Evolutionary conservation across 2,888 invertebrate genomes (phyloP).

Genomic region (Euplexia lucipara): DNA sequence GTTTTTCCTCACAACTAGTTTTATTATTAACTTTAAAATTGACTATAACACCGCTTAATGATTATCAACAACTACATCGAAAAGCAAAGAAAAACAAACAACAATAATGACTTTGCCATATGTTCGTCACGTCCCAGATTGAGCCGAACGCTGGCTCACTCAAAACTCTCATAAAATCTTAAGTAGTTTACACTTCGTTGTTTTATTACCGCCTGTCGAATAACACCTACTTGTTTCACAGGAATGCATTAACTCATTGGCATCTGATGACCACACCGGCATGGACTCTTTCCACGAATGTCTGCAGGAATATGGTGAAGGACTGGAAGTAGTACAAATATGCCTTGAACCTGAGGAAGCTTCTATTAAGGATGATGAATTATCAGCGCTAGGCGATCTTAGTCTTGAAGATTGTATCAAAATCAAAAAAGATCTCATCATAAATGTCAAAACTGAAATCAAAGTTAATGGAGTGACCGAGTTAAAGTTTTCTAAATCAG

Average conservation of each 20-base stretch:
- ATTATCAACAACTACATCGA: conserved; percentile 23
- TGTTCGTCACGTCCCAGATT: conserved; percentile 33
- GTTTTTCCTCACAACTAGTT: background rate
- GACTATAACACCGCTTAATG: conserved; percentile 13
- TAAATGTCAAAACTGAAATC: conserved; percentile 67
- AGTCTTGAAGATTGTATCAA: conserved; percentile 85
- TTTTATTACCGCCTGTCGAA: conserved; percentile 43
- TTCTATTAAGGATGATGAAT: conserved; percentile 89
- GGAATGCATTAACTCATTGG: conserved; percentile 90
- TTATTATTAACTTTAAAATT: conserved; percentile 4
- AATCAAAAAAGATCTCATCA: conserved; percentile 67
- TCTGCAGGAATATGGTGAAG: conserved; percentile 92
- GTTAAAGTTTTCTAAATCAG: conserved; percentile 83
- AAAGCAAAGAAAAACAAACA: conserved; percentile 35
- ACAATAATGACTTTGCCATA: conserved; percentile 21
- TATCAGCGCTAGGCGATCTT: conserved; percentile 85
- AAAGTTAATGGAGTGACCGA: conserved; percentile 80
- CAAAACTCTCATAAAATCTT: conserved; percentile 41
- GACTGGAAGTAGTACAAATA: conserved; percentile 92
- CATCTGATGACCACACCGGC: conserved; percentile 92
- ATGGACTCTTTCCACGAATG: conserved; percentile 93
- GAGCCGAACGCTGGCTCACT: conserved; percentile 32
- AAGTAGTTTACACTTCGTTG: conserved; percentile 49
- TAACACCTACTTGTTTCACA: conserved; percentile 70
- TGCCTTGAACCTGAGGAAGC: conserved; percentile 91